Conservation (phyloP, 2,797 vertebrate species). For the Micromesistius poutassou region DNA sequence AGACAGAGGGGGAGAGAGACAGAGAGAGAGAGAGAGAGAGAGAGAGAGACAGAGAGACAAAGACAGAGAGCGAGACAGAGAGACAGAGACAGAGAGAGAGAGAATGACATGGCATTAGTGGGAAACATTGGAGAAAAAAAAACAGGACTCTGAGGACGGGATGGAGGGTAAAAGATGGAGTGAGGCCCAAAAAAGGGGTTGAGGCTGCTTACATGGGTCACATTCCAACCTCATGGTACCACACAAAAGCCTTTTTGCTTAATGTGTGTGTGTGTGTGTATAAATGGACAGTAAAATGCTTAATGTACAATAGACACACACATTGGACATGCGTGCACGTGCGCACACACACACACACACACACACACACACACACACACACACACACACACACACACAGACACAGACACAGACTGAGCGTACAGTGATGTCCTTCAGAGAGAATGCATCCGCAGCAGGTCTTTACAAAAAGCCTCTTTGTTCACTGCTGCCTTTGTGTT, state of each 20-base stretch:
- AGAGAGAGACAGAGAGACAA: background rate
- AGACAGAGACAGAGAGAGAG: background rate
- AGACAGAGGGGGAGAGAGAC: background rate
- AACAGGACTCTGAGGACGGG: background rate
- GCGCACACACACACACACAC: conserved; percentile 28
- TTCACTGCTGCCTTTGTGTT: conserved; percentile 51
- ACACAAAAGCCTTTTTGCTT: conserved; percentile 33
- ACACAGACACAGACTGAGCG: conserved; percentile 24
- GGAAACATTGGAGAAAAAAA: background rate
- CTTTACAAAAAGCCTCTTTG: conserved; percentile 68
- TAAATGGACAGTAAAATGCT: conserved; percentile 16
- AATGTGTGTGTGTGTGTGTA: conserved; percentile 29
- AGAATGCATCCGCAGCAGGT: conserved; percentile 46
- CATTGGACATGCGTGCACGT: conserved; percentile 12
- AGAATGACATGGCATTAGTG: conserved; percentile 2
- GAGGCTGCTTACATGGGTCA: conserved; percentile 34
- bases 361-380: too few relatives aligned
- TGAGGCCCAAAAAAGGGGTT: conserved; percentile 24
- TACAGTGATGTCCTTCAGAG: conserved; percentile 56
- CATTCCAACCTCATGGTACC: conserved; percentile 45
- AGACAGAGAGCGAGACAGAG: background rate
- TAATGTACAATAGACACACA: conserved; percentile 3
- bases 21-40: conserved; percentile 8
- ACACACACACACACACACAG: conserved; percentile 21
- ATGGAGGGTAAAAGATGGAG: background rate